Evolutionary conservation across 2,113 vertebrate species (phyloP).

Genomic region (Tyrannus savana): DNA sequence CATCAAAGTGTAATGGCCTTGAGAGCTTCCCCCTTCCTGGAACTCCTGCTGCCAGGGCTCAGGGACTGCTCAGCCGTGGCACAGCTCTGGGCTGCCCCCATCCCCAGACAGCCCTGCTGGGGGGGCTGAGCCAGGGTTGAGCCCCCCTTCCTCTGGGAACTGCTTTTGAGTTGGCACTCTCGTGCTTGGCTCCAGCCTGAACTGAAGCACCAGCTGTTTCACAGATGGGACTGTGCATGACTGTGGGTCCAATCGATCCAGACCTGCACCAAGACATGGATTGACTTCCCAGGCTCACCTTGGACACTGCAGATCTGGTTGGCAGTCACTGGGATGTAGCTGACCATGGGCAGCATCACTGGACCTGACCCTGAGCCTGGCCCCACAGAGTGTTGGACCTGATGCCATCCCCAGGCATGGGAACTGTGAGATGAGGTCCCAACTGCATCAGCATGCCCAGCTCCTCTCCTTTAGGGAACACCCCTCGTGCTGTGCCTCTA

Average conservation of each 20-base stretch:
- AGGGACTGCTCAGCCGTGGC: not conserved
- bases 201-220: not conserved
- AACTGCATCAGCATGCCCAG: fast-evolving
- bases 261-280: not conserved
- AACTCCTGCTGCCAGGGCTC: not conserved
- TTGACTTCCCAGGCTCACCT: not conserved
- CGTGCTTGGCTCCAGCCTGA: not conserved
- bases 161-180: not conserved
- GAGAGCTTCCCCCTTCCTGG: not conserved
- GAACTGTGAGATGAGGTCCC: fast-evolving
- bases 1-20: not conserved
- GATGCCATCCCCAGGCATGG: not conserved
- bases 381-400: fast-evolving
- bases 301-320: not conserved
- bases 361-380: not conserved
- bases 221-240: not conserved
- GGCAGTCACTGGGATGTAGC: not conserved
- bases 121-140: not conserved
- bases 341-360: not conserved
- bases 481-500: not conserved
- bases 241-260: fast-evolving
- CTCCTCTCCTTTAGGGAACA: not conserved
- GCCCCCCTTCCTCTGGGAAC: not conserved
- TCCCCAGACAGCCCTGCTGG: not conserved
- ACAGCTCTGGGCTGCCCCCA: not conserved